Conservation (phyloP, 2,113 vertebrate species). For the Nothobranchius kuhntae region DNA sequence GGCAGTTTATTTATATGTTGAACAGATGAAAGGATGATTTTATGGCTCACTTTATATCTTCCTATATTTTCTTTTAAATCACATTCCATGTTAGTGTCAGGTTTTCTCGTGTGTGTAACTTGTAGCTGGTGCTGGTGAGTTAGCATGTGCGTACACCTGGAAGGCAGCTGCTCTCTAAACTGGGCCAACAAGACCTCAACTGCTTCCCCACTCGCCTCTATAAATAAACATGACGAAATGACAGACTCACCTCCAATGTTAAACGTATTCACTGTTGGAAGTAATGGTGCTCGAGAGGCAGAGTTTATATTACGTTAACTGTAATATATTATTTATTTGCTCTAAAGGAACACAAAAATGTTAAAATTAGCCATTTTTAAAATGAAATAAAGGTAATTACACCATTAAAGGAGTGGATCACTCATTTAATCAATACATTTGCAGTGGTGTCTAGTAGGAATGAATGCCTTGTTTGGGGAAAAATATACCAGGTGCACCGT, state of each 20-base stretch:
- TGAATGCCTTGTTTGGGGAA: no score
- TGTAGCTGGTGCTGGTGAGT: constrained; percentile 27
- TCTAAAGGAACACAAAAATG: background rate
- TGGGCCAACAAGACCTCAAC: constrained; percentile 71
- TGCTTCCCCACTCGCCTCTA: constrained; percentile 71
- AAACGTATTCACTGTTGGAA: constrained; percentile 46
- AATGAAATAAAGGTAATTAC: background rate
- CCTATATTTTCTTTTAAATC: background rate
- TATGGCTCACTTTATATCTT: constrained; percentile 12
- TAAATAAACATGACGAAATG: constrained; percentile 78
- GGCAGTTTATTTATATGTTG: constrained; percentile 40
- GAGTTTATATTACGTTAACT: constrained; percentile 12
- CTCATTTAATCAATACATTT: no score
- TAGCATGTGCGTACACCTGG: constrained; percentile 37
- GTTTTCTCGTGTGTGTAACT: constrained; percentile 17
- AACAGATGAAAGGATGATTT: constrained; percentile 39
- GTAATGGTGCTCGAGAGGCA: constrained; percentile 36
- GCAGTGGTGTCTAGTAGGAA: no score
- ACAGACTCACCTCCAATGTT: constrained; percentile 71
- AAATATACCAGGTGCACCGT: no score
- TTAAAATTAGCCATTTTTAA: background rate
- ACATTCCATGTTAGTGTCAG: constrained; percentile 7
- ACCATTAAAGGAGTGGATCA: background rate
- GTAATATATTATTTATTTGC: background rate
- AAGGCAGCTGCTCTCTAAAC: constrained; percentile 74